These are phyloP conservation scores for Eremophila alpestris DNA, from an alignment of 2,797 vertebrate species.

Conservation along the genomic window DNA sequence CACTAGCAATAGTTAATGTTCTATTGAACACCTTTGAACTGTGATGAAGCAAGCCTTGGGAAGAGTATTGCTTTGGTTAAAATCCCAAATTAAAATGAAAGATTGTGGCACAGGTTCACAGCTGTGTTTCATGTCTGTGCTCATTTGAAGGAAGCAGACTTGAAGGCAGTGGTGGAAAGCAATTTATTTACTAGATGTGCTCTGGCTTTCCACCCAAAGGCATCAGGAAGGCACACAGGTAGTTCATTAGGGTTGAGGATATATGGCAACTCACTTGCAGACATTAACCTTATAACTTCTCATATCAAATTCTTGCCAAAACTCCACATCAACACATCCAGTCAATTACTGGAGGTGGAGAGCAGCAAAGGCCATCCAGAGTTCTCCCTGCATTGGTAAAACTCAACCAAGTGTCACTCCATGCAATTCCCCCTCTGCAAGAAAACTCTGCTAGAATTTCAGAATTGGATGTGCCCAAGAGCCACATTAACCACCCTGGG, in stretches of 20 bases:
- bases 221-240: background rate
- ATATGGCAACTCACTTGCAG: background rate
- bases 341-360: background rate
- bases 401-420: rapidly evolving
- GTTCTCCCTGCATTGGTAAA: constrained; percentile 21
- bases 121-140: background rate
- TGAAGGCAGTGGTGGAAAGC: background rate
- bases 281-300: background rate
- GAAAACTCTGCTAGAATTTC: constrained; percentile 33
- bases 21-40: background rate
- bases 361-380: background rate
- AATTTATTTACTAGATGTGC: constrained; percentile 12
- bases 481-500: background rate
- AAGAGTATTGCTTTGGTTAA: background rate
- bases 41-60: background rate
- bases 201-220: background rate
- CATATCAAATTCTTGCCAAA: background rate
- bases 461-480: background rate
- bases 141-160: background rate
- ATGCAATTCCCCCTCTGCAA: background rate
- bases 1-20: background rate
- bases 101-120: background rate
- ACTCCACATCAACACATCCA: background rate
- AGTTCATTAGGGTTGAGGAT: background rate
- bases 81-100: constrained; percentile 16